Conservation (phyloP, 2,797 vertebrate genomes). For the Microcaecilia unicolor region DNA sequence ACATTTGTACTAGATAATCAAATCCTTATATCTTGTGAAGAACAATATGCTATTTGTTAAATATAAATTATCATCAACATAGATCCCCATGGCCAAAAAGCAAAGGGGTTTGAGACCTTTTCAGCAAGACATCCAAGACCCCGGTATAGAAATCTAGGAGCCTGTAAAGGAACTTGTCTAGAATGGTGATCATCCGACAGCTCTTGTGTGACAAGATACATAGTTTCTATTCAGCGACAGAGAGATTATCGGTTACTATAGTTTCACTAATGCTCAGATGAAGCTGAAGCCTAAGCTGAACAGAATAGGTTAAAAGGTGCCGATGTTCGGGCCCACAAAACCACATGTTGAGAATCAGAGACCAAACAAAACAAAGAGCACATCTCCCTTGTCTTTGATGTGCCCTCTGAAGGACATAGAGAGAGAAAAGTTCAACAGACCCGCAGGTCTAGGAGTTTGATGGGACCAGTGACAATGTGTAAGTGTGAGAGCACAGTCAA, state of each 20-base stretch:
- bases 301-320: constrained; percentile 99
- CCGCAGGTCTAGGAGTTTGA: constrained; percentile 49
- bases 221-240: constrained; percentile 96
- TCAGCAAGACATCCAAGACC: constrained; percentile 72
- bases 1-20: constrained; percentile 72
- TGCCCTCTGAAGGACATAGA: constrained; percentile 70
- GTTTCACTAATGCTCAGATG: constrained; percentile 98
- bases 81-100: constrained; percentile 50
- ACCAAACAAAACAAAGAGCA: constrained; percentile 84
- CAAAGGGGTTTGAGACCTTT: constrained; percentile 67
- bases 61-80: constrained; percentile 77
- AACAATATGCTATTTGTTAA: constrained; percentile 71
- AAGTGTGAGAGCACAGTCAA: constrained; percentile 26
- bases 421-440: constrained; percentile 62
- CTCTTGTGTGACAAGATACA: constrained; percentile 98
- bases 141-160: constrained; percentile 74
- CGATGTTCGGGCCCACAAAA: constrained; percentile 89
- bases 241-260: constrained; percentile 99
- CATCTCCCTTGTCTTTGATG: constrained; percentile 70
- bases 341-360: constrained; percentile 98
- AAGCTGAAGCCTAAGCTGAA: constrained; percentile 92
- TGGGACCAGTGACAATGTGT: constrained; percentile 61
- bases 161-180: constrained; percentile 86
- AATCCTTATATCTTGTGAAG: constrained; percentile 65
- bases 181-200: constrained; percentile 76